These are phyloP conservation scores for Passer domesticus DNA, from an alignment of 2,113 vertebrate genomes.

Conservation along the genomic window DNA sequence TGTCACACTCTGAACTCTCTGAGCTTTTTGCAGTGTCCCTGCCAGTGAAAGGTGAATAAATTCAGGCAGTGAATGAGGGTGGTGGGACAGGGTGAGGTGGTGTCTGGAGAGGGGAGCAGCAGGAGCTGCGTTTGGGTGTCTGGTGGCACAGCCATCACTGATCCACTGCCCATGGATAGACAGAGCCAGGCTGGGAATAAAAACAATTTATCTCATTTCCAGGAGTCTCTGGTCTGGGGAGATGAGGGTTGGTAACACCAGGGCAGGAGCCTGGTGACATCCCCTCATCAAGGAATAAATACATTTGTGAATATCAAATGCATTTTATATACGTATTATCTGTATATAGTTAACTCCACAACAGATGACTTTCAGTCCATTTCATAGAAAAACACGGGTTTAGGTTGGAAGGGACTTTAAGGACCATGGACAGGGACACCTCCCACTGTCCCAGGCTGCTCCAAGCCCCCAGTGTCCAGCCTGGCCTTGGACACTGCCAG, in stretches of 20 bases:
- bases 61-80: neutral
- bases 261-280: neutral
- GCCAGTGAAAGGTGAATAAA: neutral
- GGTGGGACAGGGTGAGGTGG: neutral
- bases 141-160: neutral
- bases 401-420: neutral
- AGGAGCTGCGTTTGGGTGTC: neutral
- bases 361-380: fast-evolving
- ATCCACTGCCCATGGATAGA: neutral
- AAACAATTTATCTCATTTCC: neutral
- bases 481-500: neutral
- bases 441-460: fast-evolving
- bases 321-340: neutral
- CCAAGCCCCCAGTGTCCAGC: neutral
- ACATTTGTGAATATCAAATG: neutral
- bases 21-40: neutral
- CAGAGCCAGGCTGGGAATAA: neutral
- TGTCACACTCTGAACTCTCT: fast-evolving
- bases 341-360: neutral
- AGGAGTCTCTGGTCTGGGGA: neutral
- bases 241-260: neutral
- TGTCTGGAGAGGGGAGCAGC: neutral
- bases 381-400: neutral
- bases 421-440: neutral
- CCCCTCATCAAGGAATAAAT: neutral